Base-by-base conservation (phyloP, 2,113 vertebrate species). In the Conger conger region DNA sequence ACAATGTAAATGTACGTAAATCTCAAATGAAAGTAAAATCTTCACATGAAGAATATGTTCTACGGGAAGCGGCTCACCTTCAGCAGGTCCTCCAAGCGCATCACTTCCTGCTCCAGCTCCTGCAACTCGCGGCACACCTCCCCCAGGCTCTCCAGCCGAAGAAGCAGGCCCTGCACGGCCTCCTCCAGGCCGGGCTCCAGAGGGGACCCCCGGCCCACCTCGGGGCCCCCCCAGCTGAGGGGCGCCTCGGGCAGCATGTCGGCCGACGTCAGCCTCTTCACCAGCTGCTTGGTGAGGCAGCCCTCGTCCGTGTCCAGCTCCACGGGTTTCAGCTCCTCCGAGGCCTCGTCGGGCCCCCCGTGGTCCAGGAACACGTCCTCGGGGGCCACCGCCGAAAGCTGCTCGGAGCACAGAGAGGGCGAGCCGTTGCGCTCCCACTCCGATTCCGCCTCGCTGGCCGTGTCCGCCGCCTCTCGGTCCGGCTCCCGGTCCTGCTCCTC, bases 291-390 rank as follows among this genome's bases (percentile, higher is more conserved):
- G 0, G 98, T 99, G 91, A 99, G 92, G 91, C 96, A 99, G 23
- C 98, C 97, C 87, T 98, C 98, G 38, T 94, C 96, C 2, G 95
- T 93, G 91, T 99, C 99, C 93, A 99, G 93, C 84, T 99, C 98
- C 90, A 99, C 96, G 0, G 99, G 99, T 89, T 99, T 99, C 42
- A 99, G 94, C 85, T 99, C 97, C 85, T 99, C 97, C 0, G 96
- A 95, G 0, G 94, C 88, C 82, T 97, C 96, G 1, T 95, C 95
- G 0, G 96, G 90, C 1, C 95, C 94, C 0, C 86, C 88, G 0
- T 94, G 85, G 86, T 97, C 95, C 40, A 96, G 89, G 85, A 97
- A 97, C 42, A 96, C 92, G 4, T 20, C 91, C 83, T 95, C 91
- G 0, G 94, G 91, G 16, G 90, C 90, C 7, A 94, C 88, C 0